Evolutionary conservation across 2,888 invertebrate genomes (phyloP).

Genomic region (Mechanitis messenoides): DNA sequence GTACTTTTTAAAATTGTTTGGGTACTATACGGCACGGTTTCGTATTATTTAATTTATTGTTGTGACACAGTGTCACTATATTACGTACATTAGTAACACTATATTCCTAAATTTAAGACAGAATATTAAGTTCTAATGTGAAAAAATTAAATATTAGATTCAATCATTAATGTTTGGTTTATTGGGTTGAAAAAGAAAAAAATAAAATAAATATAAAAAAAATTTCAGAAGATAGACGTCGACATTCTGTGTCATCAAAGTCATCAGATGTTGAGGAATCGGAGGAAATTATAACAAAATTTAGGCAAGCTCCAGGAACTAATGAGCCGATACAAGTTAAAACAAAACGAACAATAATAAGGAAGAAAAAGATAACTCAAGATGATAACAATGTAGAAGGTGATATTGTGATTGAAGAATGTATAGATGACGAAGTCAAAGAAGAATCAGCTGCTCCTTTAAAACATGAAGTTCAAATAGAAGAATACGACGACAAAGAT

Average conservation of each 20-base stretch:
- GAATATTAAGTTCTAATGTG: too few species aligned
- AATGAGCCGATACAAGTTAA: conserved; percentile 74
- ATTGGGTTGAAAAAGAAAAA: too few species aligned
- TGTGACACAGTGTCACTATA: too few species aligned
- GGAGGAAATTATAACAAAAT: conserved; percentile 78
- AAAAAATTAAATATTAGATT: too few species aligned
- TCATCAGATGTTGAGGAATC: conserved; percentile 73
- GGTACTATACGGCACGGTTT: too few species aligned
- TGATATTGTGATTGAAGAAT: conserved; percentile 74
- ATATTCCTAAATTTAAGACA: too few species aligned
- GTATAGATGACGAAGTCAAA: conserved; percentile 57
- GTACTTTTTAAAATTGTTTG: too few species aligned
- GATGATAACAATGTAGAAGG: conserved; percentile 43
- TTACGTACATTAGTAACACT: too few species aligned
- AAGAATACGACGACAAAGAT: conserved; percentile 56
- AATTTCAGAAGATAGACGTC: conserved; percentile 49
- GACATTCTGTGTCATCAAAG: conserved; percentile 42
- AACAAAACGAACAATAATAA: conserved; percentile 75
- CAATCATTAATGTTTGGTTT: too few species aligned
- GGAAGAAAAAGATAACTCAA: conserved; percentile 54
- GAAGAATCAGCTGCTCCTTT: conserved; percentile 27
- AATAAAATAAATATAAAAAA: background rate
- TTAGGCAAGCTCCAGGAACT: conserved; percentile 68
- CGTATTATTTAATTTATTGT: too few species aligned
- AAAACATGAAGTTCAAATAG: conserved; percentile 55